A percentile compares a stretch with the other conserved stretches of the same genome.
These are phyloP conservation scores for Drosophila hamatofila DNA, from an alignment of 2,888 invertebrate genomes.

Conservation along the genomic window DNA sequence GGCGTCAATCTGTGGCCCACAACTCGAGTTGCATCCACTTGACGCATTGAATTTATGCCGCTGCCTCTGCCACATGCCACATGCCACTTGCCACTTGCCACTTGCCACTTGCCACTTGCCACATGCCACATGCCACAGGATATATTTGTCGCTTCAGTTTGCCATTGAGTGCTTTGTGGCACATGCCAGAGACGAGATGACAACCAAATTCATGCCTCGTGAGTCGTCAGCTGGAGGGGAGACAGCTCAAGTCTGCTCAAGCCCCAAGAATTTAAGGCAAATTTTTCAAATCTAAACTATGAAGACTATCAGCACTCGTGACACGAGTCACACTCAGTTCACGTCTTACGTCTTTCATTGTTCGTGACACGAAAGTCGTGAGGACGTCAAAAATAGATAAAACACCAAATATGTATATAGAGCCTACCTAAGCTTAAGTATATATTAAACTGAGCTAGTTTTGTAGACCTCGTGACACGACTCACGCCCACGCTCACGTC, in stretches of 20 bases:
- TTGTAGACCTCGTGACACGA: constrained; percentile 30
- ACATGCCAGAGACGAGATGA: constrained; percentile 20
- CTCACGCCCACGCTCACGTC: not conserved
- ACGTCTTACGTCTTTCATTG: no score
- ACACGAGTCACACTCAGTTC: constrained; percentile 5
- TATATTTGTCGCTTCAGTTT: constrained; percentile 52
- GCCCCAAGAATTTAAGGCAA: not conserved
- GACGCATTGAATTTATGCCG: constrained; percentile 60
- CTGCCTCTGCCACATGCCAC: constrained; percentile 29
- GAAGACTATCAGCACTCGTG: not conserved
- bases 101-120: constrained; percentile 26
- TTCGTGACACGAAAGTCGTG: not conserved
- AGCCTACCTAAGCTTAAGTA: not conserved
- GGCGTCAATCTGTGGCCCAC: constrained; percentile 51
- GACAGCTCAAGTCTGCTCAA: not conserved
- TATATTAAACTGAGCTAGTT: not conserved
- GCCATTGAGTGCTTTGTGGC: constrained; percentile 48
- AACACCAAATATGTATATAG: no score
- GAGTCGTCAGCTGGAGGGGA: no score
- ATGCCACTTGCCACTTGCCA: constrained; percentile 41
- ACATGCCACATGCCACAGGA: constrained; percentile 46
- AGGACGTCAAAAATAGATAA: no score
- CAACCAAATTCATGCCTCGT: not conserved
- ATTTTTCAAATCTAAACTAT: not conserved
- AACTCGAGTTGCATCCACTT: constrained; percentile 49